phyloP scores from a whole-genome alignment of 2,797 vertebrate genomes.

The Neosilurus hyrtlii region DNA sequence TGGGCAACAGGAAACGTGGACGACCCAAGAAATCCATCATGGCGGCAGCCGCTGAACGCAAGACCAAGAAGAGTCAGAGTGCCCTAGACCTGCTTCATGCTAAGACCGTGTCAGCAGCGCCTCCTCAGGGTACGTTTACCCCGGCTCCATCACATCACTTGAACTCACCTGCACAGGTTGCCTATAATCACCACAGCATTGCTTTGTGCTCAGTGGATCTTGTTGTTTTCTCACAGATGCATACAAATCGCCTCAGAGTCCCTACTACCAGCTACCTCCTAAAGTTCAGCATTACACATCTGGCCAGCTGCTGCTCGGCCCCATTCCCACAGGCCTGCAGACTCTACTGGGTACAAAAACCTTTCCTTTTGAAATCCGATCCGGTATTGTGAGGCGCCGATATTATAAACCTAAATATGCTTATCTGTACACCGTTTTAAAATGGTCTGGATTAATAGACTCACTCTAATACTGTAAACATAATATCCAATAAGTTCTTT shows the following conservation, averaged over 20 bases:
- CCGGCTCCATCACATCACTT: background rate
- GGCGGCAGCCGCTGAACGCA: conserved; percentile 77
- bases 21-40: conserved; percentile 89
- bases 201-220: background rate
- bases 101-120: conserved; percentile 85
- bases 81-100: conserved; percentile 89
- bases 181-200: background rate
- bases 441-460: background rate
- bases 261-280: conserved; percentile 98
- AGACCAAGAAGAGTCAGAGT: conserved; percentile 88
- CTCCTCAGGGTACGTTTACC: conserved; percentile 82
- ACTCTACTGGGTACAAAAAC: conserved; percentile 86
- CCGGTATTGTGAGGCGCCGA: background rate
- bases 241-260: conserved; percentile 92
- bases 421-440: background rate
- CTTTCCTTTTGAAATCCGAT: background rate
- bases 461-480: background rate
- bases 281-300: conserved; percentile 91
- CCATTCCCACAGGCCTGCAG: conserved; percentile 90
- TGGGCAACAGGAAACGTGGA: conserved; percentile 91
- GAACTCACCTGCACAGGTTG: background rate
- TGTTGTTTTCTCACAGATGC: conserved; percentile 72
- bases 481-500: background rate
- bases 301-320: conserved; percentile 85
- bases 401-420: background rate